Base-by-base conservation (phyloP, 2,888 invertebrate species). In the Nomada ferruginata region DNA sequence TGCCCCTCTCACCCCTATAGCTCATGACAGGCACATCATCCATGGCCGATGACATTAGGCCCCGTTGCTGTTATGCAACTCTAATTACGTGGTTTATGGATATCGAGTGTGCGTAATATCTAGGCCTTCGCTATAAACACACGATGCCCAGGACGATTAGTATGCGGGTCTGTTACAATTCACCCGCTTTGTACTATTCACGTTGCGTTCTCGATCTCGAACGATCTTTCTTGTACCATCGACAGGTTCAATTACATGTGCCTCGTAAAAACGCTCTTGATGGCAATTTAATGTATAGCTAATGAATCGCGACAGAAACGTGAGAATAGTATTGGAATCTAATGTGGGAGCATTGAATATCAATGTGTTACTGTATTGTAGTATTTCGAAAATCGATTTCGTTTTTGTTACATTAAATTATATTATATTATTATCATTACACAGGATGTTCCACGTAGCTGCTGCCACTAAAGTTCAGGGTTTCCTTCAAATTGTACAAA, bases 61-160 rank as follows among this genome's bases (percentile, higher is more conserved):
- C 47, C 13, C 13, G 9, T 44, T 13, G 10, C 44, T 20, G 64
- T 64, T 29, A 55, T 50, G 13, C 20, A 13, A 65, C 10, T 26
- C 26, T 65, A 73, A 65, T 52, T 76, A 65, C 20, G 20, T 20
- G 44, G 50, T 68, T 52, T 26, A 29, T 73, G 63, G 20, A 55
- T 69, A 77, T 57, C 44, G 61, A 64, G 18, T 20, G 29, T 36
- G 44, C 23, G 68, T 76, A 76, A 84, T 74, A 29, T 36, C 29
- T 29, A 61, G 70, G 52, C 47, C 63, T 7, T 52, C 36, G 13
- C 20, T 47, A 77, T 72, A 53, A 78, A 69, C n/a, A 53, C 71
- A 65, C 26, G 64, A 50, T 47, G 26, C 60, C 42, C 18, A 68
- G 73, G 79, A 47, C 63, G 74, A 84, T 82, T 82, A 84, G 76